Base-by-base conservation (phyloP, 2,113 vertebrate species). In the Nycticebus coucang region DNA sequence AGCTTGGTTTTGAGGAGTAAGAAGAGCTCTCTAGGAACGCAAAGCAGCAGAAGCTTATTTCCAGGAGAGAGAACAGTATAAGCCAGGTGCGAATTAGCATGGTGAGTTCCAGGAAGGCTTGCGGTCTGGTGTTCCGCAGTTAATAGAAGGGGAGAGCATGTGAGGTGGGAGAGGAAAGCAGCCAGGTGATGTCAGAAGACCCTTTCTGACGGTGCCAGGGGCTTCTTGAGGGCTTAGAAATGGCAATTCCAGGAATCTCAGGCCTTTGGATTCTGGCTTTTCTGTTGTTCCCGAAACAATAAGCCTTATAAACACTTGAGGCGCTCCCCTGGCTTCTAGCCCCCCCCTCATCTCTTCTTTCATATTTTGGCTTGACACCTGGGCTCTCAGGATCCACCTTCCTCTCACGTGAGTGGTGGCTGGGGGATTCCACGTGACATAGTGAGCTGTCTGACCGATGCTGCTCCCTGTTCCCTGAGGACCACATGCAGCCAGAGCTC, bases 401-500 rank as follows among this genome's bases (percentile, higher is more conserved):
- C 57, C 50, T 87, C 45, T 55, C 19, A 35, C 7, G 9, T 60
- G 41, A 69, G 19, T 14, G 30, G n/a, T 60, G 33, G 26, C 72
- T 2, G 8, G 28, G 66, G 28, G 74, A 69, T 13, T 72, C 64
- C 59, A 5, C 22, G 1, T 17, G 28, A 50, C 33, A 80, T 41
- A 2, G 62, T 0, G 5, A 80, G 53, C 78, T 22, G 59, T 41
- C 33, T 3, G 8, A 14, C 35, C n/a, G 28, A 7, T 0, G 0
- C 13, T 26, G 12, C 24, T 53, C 59, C 35, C 37, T 4, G 0
- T 45, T 87, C 66, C 75, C 33, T 33, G 21, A 6, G 5, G 41
- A 28, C 79, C 26, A 2, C n/a, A 33, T 64, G 59, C 41, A 7
- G 1, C 37, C 66, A 37, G 74, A 68, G 77, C 17, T 22, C 71